Conservation (phyloP, 2,797 vertebrate species). For the Danionella dracula region DNA sequence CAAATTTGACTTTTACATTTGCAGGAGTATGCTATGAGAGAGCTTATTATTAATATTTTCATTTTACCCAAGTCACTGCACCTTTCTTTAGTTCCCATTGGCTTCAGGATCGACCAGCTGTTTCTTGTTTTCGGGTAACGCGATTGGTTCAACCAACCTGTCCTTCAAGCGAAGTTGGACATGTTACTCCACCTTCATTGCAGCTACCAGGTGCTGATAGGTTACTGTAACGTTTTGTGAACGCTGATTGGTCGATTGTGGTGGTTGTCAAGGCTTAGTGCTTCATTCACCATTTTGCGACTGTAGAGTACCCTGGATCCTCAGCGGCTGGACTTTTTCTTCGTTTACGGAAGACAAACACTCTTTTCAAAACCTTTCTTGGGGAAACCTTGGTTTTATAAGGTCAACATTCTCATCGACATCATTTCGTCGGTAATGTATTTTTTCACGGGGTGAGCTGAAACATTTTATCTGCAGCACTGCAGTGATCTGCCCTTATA, state of each 20-base stretch:
- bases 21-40: too few relatives aligned
- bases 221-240: conserved; percentile 73
- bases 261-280: conserved; percentile 88
- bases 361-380: conserved; percentile 53
- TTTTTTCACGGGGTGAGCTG: conserved; percentile 61
- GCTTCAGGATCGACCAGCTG: conserved; percentile 67
- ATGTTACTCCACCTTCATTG: conserved; percentile 54
- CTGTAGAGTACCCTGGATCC: conserved; percentile 82
- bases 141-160: conserved; percentile 56
- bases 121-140: conserved; percentile 69
- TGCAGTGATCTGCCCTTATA: conserved; percentile 58
- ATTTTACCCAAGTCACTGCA: conserved; percentile 35
- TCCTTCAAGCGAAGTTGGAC: conserved; percentile 59
- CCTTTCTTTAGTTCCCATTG: conserved; percentile 61
- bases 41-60: conserved; percentile 34
- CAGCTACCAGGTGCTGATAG: conserved; percentile 50
- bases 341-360: conserved; percentile 58
- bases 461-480: conserved; percentile 61
- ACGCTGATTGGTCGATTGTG: conserved; percentile 69
- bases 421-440: conserved; percentile 31
- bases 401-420: conserved; percentile 30
- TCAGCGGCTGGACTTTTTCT: conserved; percentile 68
- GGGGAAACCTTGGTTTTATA: conserved; percentile 50
- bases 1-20: too few relatives aligned
- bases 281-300: conserved; percentile 99